Evolutionary conservation across 37 sponge, comb jelly and placozoan species (phyloP).

Genomic region (Axinella damicornis): DNA sequence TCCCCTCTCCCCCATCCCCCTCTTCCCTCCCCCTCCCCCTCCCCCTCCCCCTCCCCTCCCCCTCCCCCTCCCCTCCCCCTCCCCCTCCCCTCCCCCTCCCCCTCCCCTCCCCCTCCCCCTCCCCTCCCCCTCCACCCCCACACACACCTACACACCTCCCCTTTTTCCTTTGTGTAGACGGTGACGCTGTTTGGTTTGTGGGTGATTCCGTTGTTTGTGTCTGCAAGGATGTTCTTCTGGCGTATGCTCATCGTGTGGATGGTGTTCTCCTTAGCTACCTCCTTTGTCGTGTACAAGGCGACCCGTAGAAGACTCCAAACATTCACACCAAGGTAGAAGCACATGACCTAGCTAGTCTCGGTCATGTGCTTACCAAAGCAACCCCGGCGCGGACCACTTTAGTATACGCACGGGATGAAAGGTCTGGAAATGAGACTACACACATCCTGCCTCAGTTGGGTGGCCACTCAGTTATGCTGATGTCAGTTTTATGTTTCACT

Average conservation of each 20-base stretch:
- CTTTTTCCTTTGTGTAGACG: slow-evolving; percentile 10
- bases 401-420: too few species aligned
- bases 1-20: too few species aligned
- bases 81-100: not conserved
- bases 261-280: slow-evolving; percentile 82
- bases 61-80: not conserved
- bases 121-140: not conserved
- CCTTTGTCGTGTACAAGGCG: slow-evolving; percentile 83
- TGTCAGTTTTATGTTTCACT: too few species aligned
- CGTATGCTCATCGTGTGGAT: slow-evolving; percentile 89
- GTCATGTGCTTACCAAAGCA: too few species aligned
- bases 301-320: slow-evolving; percentile 71
- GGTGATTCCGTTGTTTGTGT: slow-evolving; percentile 79
- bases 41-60: too few species aligned
- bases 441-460: too few species aligned
- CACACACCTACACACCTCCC: too few species aligned
- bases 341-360: too few species aligned
- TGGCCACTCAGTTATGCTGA: too few species aligned
- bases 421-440: too few species aligned
- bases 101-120: not conserved
- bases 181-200: slow-evolving; percentile 89
- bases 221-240: slow-evolving; percentile 68
- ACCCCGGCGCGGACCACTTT: too few species aligned
- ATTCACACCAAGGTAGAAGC: slow-evolving; percentile 81
- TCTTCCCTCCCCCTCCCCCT: too few species aligned